Percentiles rank a stretch among this genome's conserved stretches.
These are phyloP conservation scores for Saguinus imperator DNA, from an alignment of 2,113 vertebrate genomes.

Conservation along the genomic window DNA sequence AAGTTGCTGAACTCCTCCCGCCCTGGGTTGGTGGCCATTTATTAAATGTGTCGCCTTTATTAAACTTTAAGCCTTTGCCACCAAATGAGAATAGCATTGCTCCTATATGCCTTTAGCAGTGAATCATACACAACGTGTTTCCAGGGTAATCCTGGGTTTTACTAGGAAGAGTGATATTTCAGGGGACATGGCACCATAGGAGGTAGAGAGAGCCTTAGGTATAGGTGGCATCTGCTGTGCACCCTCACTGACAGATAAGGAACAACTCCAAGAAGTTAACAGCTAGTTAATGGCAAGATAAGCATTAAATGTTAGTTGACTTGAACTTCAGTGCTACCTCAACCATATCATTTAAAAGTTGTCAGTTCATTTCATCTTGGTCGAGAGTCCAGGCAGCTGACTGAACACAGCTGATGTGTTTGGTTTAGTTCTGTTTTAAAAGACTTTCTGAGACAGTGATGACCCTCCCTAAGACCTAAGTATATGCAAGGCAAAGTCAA, in stretches of 20 bases:
- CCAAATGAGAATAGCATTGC: no score
- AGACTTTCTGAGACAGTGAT: neutral
- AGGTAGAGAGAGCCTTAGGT: neutral
- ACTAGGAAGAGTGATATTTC: neutral
- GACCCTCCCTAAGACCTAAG: neutral
- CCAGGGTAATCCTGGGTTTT: no score
- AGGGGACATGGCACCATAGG: neutral
- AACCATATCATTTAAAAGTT: fast-evolving
- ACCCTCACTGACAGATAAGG: neutral
- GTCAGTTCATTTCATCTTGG: neutral
- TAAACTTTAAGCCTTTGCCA: neutral
- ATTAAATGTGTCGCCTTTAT: neutral
- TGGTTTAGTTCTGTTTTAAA: neutral
- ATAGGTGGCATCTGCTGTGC: neutral
- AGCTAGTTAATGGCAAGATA: neutral
- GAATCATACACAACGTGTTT: neutral
- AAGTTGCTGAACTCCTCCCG: neutral
- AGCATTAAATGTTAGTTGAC: neutral
- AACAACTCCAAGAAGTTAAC: neutral
- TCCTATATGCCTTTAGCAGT: neutral
- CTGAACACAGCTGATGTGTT: no score
- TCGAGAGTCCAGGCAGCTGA: neutral
- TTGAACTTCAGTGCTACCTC: no score
- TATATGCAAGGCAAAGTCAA: neutral
- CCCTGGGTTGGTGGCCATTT: neutral